Evolutionary conservation across 2,113 vertebrate species (phyloP).

Genomic region (Toxostoma redivivum): DNA sequence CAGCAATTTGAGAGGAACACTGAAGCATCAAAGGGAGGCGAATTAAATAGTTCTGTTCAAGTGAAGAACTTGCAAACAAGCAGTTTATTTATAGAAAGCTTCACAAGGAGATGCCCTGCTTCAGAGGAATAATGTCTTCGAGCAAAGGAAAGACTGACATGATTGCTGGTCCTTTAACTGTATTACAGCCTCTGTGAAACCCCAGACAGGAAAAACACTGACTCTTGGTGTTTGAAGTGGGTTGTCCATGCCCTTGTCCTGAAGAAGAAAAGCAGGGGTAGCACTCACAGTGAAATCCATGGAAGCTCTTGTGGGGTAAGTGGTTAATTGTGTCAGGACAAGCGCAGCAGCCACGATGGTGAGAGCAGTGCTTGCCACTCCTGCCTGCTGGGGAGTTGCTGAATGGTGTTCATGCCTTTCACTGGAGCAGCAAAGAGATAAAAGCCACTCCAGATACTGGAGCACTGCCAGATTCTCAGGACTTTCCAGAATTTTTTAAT

Average conservation of each 20-base stretch:
- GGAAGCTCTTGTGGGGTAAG: not conserved
- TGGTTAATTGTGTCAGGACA: conserved; percentile 38
- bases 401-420: not conserved
- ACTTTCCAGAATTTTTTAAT: conserved; percentile 31
- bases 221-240: not conserved
- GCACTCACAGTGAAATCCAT: not conserved
- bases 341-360: not conserved
- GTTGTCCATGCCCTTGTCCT: conserved; percentile 11
- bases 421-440: conserved; percentile 2
- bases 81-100: conserved; percentile 38
- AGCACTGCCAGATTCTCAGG: not conserved
- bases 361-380: not conserved
- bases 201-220: not conserved
- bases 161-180: not conserved
- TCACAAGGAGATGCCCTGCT: not conserved
- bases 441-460: conserved; percentile 12
- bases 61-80: conserved; percentile 40
- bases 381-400: conserved; percentile 7
- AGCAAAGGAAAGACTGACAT: not conserved
- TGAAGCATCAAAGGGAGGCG: conserved; percentile 31
- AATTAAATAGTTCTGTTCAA: conserved; percentile 53
- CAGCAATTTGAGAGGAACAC: conserved; percentile 35
- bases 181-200: not conserved
- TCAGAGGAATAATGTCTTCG: not conserved
- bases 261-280: conserved; percentile 21